Evolutionary conservation across 1,140 invertebrate species (phyloP), one percentile per base, ranked within the genome.

Genomic region (Drosophila pachea): DNA sequence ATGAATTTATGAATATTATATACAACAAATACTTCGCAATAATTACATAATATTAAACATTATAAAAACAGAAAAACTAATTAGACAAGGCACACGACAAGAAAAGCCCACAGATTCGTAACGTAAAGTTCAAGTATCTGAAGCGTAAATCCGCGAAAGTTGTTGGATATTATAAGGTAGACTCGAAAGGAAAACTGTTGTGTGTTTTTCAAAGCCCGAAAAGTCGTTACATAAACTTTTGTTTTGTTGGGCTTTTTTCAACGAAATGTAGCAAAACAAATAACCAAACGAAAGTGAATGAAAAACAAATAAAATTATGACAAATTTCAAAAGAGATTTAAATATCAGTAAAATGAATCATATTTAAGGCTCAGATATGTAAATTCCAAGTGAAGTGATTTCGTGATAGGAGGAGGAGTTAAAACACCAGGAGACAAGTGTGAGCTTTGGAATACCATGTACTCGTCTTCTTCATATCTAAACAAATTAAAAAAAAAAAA

Each of bases 111-210:
- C 22, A 22, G 22, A 22, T 22, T 22, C 22, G 29, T 40, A 79
- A 61, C 62, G 70, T 73, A 76, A 73, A 68, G 68, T 70, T 77
- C 73, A 83, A 84, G 67, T 84, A 84, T 78, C 62, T 84, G 58
- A 73, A 79, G 78, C 78, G 78, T 74, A 83, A 83, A 83, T 83
- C 78, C 78, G 81, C 76, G 68, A 83, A 76, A 65, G 68, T 31
- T 60, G 16, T 38, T 47, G 38, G 53, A 63, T 63, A 35, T 59
- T 75, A 67, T 78, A 61, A 78, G 64, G 59, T 73, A 36, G 36
- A 66, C 68, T 67, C 50, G 66, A 58, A 64, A 40, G 43, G 49
- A 55, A 61, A 48, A 62, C 22, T 22, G 1, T 22, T 59, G 55
- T 36, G 48, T 38, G 53, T 60, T 60, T 61, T 47, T 22, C 38